These are phyloP conservation scores for Aplochiton taeniatus DNA, from an alignment of 2,797 vertebrate genomes.

Conservation along the genomic window DNA sequence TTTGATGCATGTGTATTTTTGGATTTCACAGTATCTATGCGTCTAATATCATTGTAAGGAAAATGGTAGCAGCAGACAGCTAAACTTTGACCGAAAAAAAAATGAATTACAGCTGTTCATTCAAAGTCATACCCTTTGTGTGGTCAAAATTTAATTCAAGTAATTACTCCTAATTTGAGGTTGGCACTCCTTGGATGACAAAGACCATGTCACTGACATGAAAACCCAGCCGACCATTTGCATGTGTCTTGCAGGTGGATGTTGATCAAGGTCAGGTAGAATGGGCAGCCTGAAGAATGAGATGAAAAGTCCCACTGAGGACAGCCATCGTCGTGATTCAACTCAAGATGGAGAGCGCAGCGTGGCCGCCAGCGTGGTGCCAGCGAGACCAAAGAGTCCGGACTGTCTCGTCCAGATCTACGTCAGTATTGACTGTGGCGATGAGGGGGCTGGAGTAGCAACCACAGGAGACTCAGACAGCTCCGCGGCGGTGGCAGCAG, in stretches of 20 bases:
- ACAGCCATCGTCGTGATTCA: slow-evolving; percentile 51
- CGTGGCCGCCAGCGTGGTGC: slow-evolving; percentile 33
- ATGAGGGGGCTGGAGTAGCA: slow-evolving; percentile 21
- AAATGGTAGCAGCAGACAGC: too few species aligned
- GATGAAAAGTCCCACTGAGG: slow-evolving; percentile 55
- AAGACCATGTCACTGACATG: too few species aligned
- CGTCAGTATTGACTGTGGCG: slow-evolving; percentile 8
- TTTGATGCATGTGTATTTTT: too few species aligned
- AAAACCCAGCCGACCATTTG: neutral
- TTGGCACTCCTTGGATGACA: too few species aligned
- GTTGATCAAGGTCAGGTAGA: slow-evolving; percentile 24
- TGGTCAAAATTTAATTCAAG: too few species aligned
- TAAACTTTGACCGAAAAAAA: too few species aligned
- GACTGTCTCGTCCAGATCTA: slow-evolving; percentile 32
- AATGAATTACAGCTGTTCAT: too few species aligned
- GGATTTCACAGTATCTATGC: too few species aligned
- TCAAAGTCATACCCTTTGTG: too few species aligned
- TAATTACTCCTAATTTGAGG: too few species aligned
- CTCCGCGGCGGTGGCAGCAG: slow-evolving; percentile 32
- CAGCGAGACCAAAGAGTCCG: slow-evolving; percentile 38
- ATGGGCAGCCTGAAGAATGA: slow-evolving; percentile 72
- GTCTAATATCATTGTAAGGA: too few species aligned
- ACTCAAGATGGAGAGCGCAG: slow-evolving; percentile 52
- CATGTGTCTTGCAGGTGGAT: slow-evolving; percentile 52
- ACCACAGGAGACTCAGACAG: slow-evolving; percentile 5